These are phyloP conservation scores for Megathymus violae DNA, from an alignment of 1,140 invertebrate species.

Conservation along the genomic window DNA sequence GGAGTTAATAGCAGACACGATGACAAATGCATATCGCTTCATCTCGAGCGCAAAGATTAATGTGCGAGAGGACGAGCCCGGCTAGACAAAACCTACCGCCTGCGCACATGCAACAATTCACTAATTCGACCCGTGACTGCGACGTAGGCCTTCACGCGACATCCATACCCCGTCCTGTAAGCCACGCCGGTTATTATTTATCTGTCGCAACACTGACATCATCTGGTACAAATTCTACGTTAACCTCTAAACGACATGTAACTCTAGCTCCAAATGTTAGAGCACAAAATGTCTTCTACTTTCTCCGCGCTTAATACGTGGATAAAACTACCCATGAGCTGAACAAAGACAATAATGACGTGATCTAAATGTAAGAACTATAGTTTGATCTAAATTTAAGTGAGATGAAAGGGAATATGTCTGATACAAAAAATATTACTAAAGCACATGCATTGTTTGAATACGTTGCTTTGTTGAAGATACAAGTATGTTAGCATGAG, in stretches of 20 bases:
- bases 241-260: conserved; percentile 21
- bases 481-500: conserved; percentile 72
- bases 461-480: conserved; percentile 67
- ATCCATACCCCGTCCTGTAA: conserved; percentile 66
- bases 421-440: conserved; percentile 79
- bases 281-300: conserved; percentile 36
- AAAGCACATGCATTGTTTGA: conserved; percentile 71
- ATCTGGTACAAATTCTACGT: conserved; percentile 28
- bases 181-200: conserved; percentile 79
- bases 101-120: conserved; percentile 64
- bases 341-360: conserved; percentile 77
- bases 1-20: conserved; percentile 72
- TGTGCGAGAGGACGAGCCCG: conserved; percentile 60
- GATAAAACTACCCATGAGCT: conserved; percentile 35
- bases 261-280: conserved; percentile 36
- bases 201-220: conserved; percentile 53
- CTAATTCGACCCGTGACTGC: conserved; percentile 63
- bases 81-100: conserved; percentile 73
- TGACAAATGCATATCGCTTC: conserved; percentile 81
- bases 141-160: conserved; percentile 66
- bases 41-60: conserved; percentile 76
- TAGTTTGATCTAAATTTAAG: conserved; percentile 79
- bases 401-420: conserved; percentile 78
- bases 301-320: conserved; percentile 35
- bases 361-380: conserved; percentile 79